Evolutionary conservation across 2,888 invertebrate genomes (phyloP), one percentile per base, ranked within the genome.

Genomic region (Ferdinandea cuprea): DNA sequence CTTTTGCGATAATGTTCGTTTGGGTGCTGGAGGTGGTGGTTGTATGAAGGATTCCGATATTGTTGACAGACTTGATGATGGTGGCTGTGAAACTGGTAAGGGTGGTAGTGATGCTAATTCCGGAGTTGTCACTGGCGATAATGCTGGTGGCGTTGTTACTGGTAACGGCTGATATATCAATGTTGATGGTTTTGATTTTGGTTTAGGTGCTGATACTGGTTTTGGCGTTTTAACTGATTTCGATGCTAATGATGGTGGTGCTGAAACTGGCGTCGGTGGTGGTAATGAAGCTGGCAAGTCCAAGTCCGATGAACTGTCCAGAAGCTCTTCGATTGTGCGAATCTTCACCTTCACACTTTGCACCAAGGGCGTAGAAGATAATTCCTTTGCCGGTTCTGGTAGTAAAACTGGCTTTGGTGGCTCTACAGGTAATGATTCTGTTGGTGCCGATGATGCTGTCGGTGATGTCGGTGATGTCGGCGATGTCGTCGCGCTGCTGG

Each of bases 301-400:
- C 50, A 76, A 30, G 59, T 81, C 85, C 25, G 85, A 69, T 19
- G 78, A 73, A 56, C 85, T 44, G 13, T 84, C 84, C 25, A 84
- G 58, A 11, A 80, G 66, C 37, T 66, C 72, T 37, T 78, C 74
- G 58, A 76, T 66, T 59, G 74, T 76, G 58, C 66, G 58, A 52
- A 76, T 68, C 15, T 35, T 71, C 2, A 68, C 42, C 32, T 61
- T 79, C 8, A 35, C 30, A 59, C 44, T 35, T 44, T 46, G 30
- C 15, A 46, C 61, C 21, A 35, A 15, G 13, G 13, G 4, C 13
- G 42, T 30, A 1, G 30, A 59, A 4, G 17, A 17, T 19, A 32
- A 9, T 9, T 44, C 21, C 0, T 44, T 25, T 46, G 15, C n/a
- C 35, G 35, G 13, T 21, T 21, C 61, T 3, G 44, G 32, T 32